These are phyloP conservation scores for Takifugu ocellatus DNA, from an alignment of 2,797 vertebrate species.

Conservation along the genomic window DNA sequence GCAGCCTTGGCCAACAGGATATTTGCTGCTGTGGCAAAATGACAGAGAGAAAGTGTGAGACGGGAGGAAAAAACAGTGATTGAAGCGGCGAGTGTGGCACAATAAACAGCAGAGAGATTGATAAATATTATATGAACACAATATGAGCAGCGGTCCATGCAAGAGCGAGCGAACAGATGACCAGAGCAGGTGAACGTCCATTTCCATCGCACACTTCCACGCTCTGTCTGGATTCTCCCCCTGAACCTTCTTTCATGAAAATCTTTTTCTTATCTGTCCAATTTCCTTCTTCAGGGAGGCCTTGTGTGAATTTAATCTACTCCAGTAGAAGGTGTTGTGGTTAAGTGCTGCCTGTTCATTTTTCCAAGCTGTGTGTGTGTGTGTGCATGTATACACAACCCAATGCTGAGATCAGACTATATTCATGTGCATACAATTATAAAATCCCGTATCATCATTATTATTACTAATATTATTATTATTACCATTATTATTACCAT, in stretches of 20 bases:
- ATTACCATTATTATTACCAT: background rate
- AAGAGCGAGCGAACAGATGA: conserved; percentile 38
- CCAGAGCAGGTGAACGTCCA: conserved; percentile 52
- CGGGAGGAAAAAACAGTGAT: conserved; percentile 40
- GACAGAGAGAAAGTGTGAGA: conserved; percentile 60
- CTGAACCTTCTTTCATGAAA: conserved; percentile 60
- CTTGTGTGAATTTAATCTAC: conserved; percentile 82
- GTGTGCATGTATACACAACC: conserved; percentile 9
- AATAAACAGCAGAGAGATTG: conserved; percentile 39
- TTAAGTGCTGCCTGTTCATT: conserved; percentile 63
- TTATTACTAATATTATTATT: no score
- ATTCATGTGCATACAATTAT: conserved; percentile 14
- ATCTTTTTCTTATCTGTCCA: conserved; percentile 85
- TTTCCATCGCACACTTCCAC: conserved; percentile 42
- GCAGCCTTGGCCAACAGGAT: conserved; percentile 86
- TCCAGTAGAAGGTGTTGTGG: conserved; percentile 70
- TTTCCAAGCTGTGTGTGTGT: conserved; percentile 20
- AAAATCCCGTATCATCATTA: conserved; percentile 15
- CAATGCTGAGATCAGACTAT: no score
- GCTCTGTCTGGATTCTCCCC: conserved; percentile 35
- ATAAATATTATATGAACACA: conserved; percentile 39
- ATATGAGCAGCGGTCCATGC: conserved; percentile 21
- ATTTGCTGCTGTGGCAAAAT: conserved; percentile 92
- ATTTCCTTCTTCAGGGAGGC: conserved; percentile 86
- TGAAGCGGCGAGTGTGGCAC: conserved; percentile 19